Conservation (phyloP, 2,113 vertebrate species). For the Canis aureus region DNA sequence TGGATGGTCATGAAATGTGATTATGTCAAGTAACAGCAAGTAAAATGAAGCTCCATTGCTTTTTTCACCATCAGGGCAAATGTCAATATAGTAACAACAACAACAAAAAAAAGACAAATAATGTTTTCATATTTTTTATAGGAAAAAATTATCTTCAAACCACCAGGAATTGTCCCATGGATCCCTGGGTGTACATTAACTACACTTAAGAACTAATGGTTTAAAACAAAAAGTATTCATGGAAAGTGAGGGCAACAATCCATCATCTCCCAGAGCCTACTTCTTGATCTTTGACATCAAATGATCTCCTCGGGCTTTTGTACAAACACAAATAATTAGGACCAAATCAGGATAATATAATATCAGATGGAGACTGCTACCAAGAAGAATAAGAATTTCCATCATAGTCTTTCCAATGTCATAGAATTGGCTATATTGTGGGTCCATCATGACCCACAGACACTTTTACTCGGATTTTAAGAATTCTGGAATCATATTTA, state of each 20-base stretch:
- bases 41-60: neutral
- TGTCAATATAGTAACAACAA: neutral
- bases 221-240: neutral
- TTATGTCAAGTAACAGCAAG: neutral
- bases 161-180: neutral
- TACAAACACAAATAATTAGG: neutral
- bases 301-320: neutral
- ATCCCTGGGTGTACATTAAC: neutral
- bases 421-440: neutral
- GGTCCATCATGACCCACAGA: neutral
- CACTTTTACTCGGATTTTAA: neutral
- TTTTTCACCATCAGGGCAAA: neutral
- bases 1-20: neutral
- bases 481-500: neutral
- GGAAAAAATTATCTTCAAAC: neutral
- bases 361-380: neutral
- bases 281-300: neutral
- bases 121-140: neutral
- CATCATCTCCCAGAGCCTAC: neutral
- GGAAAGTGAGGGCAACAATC: neutral
- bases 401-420: rapidly evolving
- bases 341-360: neutral
- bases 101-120: neutral
- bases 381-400: neutral
- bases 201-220: neutral